These are phyloP conservation scores for Eupeodes luniger DNA, from an alignment of 2,888 invertebrate species.

Conservation along the genomic window DNA sequence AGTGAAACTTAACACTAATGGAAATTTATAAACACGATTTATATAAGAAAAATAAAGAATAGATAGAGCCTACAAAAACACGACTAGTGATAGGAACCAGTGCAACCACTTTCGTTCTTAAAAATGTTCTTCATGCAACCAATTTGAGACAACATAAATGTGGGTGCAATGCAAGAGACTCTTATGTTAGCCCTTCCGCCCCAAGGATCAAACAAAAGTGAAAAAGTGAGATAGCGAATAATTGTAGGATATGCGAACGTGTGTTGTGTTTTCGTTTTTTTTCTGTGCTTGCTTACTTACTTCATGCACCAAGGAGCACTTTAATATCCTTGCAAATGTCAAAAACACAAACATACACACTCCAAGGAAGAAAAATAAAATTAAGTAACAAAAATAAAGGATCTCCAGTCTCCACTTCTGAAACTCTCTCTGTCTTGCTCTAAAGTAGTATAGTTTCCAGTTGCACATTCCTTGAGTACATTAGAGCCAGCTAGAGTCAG, in stretches of 20 bases:
- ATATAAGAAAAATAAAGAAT: too few relatives aligned
- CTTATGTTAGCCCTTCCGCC: neutral
- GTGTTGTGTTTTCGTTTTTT: neutral
- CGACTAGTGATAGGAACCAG: too few relatives aligned
- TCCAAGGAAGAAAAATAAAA: neutral
- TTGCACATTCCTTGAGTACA: conserved; percentile 7
- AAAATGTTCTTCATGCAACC: conserved; percentile 8
- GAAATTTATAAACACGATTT: too few relatives aligned
- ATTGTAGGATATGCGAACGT: neutral
- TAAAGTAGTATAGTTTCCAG: neutral
- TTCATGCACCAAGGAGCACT: conserved; percentile 1
- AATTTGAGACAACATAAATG: conserved; percentile 3
- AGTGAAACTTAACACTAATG: too few relatives aligned
- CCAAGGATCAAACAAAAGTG: neutral
- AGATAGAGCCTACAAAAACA: too few relatives aligned
- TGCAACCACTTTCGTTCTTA: conserved; percentile 3
- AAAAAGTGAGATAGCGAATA: conserved; percentile 18
- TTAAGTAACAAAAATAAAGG: neutral
- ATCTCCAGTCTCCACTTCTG: neutral
- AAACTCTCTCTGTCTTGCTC: too few relatives aligned
- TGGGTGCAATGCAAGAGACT: neutral
- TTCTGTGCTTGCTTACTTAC: neutral
- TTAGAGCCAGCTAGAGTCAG: neutral
- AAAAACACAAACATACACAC: conserved; percentile 14
- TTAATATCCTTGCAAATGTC: conserved; percentile 31